Base-by-base conservation (phyloP, 1,140 invertebrate genomes). In the Acromyrmex echinatior region DNA sequence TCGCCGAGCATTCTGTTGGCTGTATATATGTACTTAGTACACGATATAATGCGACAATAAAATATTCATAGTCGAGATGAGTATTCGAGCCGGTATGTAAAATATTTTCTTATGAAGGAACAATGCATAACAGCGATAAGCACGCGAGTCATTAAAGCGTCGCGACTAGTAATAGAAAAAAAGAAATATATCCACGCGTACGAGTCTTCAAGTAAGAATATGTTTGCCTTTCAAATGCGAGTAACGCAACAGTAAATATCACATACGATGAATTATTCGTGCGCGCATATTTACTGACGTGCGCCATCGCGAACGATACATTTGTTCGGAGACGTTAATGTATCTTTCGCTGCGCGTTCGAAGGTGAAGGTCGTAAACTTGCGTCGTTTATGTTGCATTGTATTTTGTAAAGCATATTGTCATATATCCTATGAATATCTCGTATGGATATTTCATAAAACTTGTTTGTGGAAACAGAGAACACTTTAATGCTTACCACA, bases 361-460 rank as follows among this genome's bases (percentile, higher is more conserved):
- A 84, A 84, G 80, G 39, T 76, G 80, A 76, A 84, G 80, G 70
- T 74, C 80, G 28, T 39, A 76, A 58, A 62, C 25, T 76, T 51
- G 80, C 80, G 14, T 78, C 60, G 35, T 77, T 45, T 53, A 10
- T n/a, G 21, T 9, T 39, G 25, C 53, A 39, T 71, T 6, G 14
- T 65, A 28, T 5, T 35, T 25, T 10, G 49, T 65, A n/a, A 49
- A 31, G 28, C 21, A 1, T 12, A 25, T 66, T 12, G 7, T 45
- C 39, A n/a, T 45, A 25, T 77, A 25, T 58, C 0, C 25, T 25
- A 25, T 25, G 53, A 25, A 25, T 25, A 25, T 25, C 35, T 60
- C 21, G 35, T 45, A 82, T 60, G 25, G 25, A 60, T 45, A 74
- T 82, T 73, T 49, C 18, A 45, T 14, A 18, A 39, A 28, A 28